Conservation (phyloP, 2,888 invertebrate genomes). For the Drosophila neoperkinsi region DNA sequence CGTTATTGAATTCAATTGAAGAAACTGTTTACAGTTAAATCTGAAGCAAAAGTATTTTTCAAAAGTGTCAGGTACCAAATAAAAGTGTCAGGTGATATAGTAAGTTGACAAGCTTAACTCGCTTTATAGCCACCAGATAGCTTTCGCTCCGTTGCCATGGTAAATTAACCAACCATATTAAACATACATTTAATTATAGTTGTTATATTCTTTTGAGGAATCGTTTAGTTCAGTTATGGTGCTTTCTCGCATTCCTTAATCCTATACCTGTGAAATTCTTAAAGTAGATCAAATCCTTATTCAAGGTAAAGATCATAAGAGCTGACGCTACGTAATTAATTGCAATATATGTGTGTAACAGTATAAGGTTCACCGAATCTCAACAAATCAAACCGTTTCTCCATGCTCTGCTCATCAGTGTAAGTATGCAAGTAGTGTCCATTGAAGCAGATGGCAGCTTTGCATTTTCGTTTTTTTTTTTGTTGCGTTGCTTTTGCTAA, state of each 20-base stretch:
- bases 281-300: background rate
- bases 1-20: background rate
- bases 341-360: background rate
- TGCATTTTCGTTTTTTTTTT: constrained; percentile 29
- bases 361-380: background rate
- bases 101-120: background rate
- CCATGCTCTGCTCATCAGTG: constrained; percentile 1
- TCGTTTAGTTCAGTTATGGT: background rate
- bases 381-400: constrained; percentile 4
- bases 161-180: background rate
- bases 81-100: background rate
- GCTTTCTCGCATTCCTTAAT: background rate
- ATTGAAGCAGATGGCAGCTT: constrained; percentile 57
- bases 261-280: background rate
- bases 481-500: constrained; percentile 65
- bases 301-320: background rate
- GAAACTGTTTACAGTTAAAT: background rate
- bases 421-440: constrained; percentile 37
- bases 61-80: background rate
- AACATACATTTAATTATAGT: background rate
- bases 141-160: background rate
- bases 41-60: background rate
- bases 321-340: background rate
- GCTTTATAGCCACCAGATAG: background rate
- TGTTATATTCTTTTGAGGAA: background rate